Evolutionary conservation across 2,113 vertebrate genomes (phyloP).

Genomic region (Muntiacus reevesi): DNA sequence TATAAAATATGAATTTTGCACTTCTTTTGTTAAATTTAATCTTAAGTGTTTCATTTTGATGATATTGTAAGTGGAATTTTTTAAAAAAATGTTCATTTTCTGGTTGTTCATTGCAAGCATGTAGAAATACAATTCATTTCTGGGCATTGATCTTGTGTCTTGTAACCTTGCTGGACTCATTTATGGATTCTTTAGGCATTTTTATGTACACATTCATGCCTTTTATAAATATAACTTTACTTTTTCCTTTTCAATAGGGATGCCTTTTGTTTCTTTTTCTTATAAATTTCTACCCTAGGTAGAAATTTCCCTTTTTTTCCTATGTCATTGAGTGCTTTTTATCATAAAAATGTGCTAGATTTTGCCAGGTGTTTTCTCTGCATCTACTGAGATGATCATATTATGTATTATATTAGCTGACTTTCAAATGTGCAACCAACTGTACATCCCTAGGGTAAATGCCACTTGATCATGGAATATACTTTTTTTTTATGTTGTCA

Average conservation of each 20-base stretch:
- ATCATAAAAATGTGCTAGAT: background rate
- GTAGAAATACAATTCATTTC: background rate
- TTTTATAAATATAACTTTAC: background rate
- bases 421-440: background rate
- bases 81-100: background rate
- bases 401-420: background rate
- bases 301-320: background rate
- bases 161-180: background rate
- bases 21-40: background rate
- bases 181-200: background rate
- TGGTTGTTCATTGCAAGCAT: background rate
- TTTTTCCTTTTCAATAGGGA: background rate
- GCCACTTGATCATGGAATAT: background rate
- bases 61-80: background rate
- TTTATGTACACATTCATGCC: no score
- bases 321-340: background rate
- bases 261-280: background rate
- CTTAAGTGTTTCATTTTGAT: background rate
- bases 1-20: background rate
- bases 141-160: background rate
- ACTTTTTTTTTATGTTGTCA: background rate
- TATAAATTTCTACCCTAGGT: background rate
- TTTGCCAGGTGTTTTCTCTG: background rate
- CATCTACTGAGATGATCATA: background rate
- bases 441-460: background rate